Base-by-base conservation (phyloP, 2,888 invertebrate genomes). In the Diogma glabrata region DNA sequence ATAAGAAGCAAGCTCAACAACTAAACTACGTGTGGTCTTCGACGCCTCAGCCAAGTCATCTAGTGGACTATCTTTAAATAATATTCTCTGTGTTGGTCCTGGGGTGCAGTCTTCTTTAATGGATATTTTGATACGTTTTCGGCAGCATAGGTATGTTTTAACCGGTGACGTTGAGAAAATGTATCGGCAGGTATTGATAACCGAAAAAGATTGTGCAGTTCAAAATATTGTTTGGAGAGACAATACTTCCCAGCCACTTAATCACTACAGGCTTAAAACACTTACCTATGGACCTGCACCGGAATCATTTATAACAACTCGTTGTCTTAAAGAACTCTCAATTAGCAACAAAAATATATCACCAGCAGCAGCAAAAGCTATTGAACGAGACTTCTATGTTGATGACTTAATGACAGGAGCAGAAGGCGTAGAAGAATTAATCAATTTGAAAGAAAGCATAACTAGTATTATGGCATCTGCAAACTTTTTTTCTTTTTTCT, bases 141-240 rank as follows among this genome's bases (percentile, higher is more conserved):
- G 36, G 4, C 36, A 36, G 16, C 36, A 36, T 36, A 14, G 17
- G 9, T 36, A 17, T n/a, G 36, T 36, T 36, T 36, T 36, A 10
- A 36, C 14, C 4, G 36, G 36, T 14, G n/a, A n/a, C n/a, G n/a
- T n/a, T n/a, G n/a, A n/a, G n/a, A n/a, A n/a, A n/a, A n/a, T n/a
- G n/a, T n/a, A n/a, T n/a, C n/a, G n/a, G n/a, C n/a, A n/a, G n/a
- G n/a, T n/a, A n/a, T n/a, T n/a, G n/a, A n/a, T n/a, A n/a, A n/a
- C n/a, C 36, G 36, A 36, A 17, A 6, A 4, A 5, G 36, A 36
- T 6, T 7, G 16, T 14, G 7, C 16, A 10, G 8, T 14, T 7
- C 36, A 36, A 36, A 36, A 36, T 10, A 36, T 36, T 36, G 36
- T 36, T 36, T 36, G 36, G 36, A n/a, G n/a, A n/a, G n/a, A n/a